phyloP scores from a whole-genome alignment of 2,888 invertebrate genomes.

The Eumacrocentrus americanus region DNA sequence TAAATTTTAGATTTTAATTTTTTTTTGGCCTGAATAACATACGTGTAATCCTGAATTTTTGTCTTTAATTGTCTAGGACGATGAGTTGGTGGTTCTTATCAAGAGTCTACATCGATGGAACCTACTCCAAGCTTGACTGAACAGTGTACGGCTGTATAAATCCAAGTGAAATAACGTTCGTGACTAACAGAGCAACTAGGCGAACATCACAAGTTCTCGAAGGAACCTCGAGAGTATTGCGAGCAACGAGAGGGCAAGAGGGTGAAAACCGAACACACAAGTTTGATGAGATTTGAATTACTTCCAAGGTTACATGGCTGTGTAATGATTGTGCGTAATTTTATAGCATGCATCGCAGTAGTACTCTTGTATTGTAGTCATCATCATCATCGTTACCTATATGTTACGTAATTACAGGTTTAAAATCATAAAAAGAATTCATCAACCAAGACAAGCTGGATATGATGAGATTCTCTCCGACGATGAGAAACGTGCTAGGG shows the following conservation, averaged over 20 bases:
- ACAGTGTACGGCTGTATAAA: constrained; percentile 22
- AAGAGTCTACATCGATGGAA: constrained; percentile 26
- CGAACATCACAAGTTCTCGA: constrained; percentile 13
- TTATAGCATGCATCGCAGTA: too few species aligned
- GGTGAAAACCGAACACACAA: not conserved
- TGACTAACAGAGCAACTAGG: constrained; percentile 29
- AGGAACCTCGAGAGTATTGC: constrained; percentile 1
- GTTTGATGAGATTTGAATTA: not conserved
- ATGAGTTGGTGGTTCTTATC: too few species aligned
- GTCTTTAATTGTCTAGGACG: too few species aligned
- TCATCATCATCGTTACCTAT: too few species aligned
- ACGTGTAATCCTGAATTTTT: too few species aligned
- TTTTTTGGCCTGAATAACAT: too few species aligned
- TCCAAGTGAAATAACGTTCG: constrained; percentile 33
- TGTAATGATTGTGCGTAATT: not conserved
- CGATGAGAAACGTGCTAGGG: too few species aligned
- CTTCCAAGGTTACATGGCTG: not conserved
- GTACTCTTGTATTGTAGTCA: too few species aligned
- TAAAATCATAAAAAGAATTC: too few species aligned
- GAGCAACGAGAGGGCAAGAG: not conserved
- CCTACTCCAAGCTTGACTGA: constrained; percentile 33
- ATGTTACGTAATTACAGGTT: too few species aligned
- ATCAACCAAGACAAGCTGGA: too few species aligned
- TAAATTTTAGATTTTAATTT: not conserved
- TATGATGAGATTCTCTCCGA: too few species aligned